phyloP scores from a whole-genome alignment of 2,888 invertebrate species.

The Protonemura montana region DNA sequence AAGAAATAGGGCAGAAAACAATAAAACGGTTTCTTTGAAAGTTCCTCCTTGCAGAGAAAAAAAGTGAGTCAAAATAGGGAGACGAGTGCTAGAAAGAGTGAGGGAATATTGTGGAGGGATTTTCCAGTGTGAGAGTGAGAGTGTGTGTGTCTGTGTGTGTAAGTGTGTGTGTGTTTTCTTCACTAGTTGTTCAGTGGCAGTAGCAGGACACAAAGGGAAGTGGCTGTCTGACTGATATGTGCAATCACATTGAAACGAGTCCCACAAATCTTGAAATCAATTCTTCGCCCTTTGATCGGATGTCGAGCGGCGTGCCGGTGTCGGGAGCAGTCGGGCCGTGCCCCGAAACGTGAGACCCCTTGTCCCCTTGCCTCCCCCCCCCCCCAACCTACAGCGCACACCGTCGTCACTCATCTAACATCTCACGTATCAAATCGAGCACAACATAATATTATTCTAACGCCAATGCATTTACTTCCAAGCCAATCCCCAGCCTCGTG shows the following conservation, averaged over 20 bases:
- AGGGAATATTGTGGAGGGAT: constrained; percentile 15
- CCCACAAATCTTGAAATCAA: constrained; percentile 40
- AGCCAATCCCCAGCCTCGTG: no score
- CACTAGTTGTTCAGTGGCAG: constrained; percentile 36
- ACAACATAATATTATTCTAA: neutral
- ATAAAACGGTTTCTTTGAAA: constrained; percentile 38
- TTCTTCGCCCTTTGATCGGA: constrained; percentile 35
- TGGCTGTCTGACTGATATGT: constrained; percentile 33
- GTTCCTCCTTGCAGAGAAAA: neutral
- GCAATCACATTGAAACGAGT: constrained; percentile 35
- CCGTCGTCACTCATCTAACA: neutral
- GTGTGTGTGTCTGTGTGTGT: neutral
- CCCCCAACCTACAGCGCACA: neutral
- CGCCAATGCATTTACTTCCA: neutral
- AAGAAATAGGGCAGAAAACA: constrained; percentile 41
- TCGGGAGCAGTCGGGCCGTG: neutral
- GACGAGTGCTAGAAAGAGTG: constrained; percentile 28
- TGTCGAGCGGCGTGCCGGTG: neutral
- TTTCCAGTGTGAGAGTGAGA: constrained; percentile 20
- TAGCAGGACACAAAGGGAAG: constrained; percentile 30
- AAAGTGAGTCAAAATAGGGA: constrained; percentile 19
- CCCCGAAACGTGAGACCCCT: neutral
- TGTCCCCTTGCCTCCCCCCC: neutral
- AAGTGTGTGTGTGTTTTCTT: constrained; percentile 1
- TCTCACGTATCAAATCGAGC: neutral